A percentile compares a stretch with the other conserved stretches of the same genome.
Evolutionary conservation across 1,140 invertebrate genomes (phyloP).

Genomic region (Diorhabda elongata): DNA sequence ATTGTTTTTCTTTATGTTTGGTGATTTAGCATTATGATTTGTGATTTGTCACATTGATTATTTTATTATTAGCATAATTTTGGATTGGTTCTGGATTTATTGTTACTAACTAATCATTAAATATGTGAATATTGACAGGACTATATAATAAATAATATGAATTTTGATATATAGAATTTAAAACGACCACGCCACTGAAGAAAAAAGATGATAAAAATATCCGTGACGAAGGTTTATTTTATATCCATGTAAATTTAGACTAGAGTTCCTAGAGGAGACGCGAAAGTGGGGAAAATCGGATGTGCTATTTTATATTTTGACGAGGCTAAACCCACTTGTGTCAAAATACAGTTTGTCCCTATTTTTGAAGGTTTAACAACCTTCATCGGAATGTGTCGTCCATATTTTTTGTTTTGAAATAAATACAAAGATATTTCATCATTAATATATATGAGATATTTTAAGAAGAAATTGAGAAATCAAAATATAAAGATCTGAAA

Average conservation of each 20-base stretch:
- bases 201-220: not conserved
- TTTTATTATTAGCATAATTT: too few relatives aligned
- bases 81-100: too few relatives aligned
- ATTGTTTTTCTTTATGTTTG: too few relatives aligned
- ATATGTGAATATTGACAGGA: too few relatives aligned
- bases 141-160: too few relatives aligned
- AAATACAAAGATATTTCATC: not conserved
- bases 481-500: too few relatives aligned
- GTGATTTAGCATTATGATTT: too few relatives aligned
- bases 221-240: constrained; percentile 2
- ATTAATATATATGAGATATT: not conserved
- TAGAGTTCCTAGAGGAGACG: not conserved
- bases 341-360: not conserved
- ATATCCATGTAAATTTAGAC: not conserved
- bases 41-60: too few relatives aligned
- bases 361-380: not conserved
- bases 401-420: not conserved
- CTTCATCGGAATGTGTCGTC: not conserved
- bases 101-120: too few relatives aligned
- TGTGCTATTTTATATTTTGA: not conserved
- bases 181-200: not conserved
- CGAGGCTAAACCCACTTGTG: constrained; percentile 1
- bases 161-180: too few relatives aligned
- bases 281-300: not conserved
- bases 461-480: too few relatives aligned